phyloP scores from a whole-genome alignment of 2,888 invertebrate genomes.

The Calameuta filiformis region DNA sequence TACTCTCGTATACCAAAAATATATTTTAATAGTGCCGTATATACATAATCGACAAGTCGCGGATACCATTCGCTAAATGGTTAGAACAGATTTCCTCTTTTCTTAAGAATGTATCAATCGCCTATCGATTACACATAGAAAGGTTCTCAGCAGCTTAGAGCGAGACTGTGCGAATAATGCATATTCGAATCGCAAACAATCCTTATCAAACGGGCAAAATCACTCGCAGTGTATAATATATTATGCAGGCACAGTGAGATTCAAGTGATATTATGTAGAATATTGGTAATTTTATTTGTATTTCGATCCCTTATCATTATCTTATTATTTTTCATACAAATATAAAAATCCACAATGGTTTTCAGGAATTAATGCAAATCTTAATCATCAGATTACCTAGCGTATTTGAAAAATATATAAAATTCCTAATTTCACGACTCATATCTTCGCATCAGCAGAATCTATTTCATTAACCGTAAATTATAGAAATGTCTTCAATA shows the following conservation, averaged over 20 bases:
- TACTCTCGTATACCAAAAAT: conserved; percentile 35
- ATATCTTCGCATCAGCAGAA: background rate
- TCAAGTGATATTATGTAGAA: background rate
- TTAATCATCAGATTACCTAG: background rate
- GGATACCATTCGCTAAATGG: background rate
- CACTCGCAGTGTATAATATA: background rate
- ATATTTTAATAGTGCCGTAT: background rate
- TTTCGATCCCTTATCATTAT: background rate
- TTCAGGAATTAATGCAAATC: background rate
- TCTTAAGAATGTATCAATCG: background rate
- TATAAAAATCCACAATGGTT: background rate
- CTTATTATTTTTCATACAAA: background rate
- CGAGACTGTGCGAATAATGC: background rate
- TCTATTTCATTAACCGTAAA: background rate
- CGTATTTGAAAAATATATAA: background rate
- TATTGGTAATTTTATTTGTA: background rate
- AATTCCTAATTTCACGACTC: background rate
- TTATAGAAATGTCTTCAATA: background rate
- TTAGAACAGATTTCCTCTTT: background rate
- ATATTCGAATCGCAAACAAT: background rate
- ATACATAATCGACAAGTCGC: conserved; percentile 2
- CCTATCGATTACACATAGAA: background rate
- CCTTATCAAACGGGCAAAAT: too few relatives aligned
- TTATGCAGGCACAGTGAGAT: background rate
- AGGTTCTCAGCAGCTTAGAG: background rate